Evolutionary conservation across 2,888 invertebrate species (phyloP), one percentile per base, ranked within the genome.

Genomic region (Tyria jacobaeae): DNA sequence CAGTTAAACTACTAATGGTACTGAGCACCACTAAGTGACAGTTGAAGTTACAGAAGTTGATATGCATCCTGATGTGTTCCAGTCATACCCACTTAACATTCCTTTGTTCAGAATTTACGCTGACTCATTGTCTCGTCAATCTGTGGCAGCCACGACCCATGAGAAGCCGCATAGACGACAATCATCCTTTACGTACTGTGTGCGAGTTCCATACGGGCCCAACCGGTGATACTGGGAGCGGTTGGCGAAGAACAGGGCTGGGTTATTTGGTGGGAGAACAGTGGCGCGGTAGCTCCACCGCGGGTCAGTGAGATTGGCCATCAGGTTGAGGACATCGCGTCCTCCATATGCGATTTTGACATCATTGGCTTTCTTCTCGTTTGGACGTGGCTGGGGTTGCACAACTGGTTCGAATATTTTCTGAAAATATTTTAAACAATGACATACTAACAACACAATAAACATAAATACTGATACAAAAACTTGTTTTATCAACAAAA

Each of bases 141-240:
- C 93, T 78, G 87, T 92, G 85, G 92, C 93, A 67, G 91, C 92
- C 15, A 92, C 90, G 10, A 93, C 92, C 89, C 91, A 94, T 65
- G 91, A 80, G 84, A 94, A 95, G 81, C 92, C 94, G 73, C 95
- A 95, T 65, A 86, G 81, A 78, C 88, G 89, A 86, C 95, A 95
- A 78, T 87, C 85, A 72, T 94, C 94, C 80, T 89, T 93, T 86
- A 94, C 94, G 78, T 95, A 95, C 87, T 95, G 95, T 84, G 94
- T 94, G 80, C 89, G 91, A 66, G 94, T 91, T 75, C 94, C 94
- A 64, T 93, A 92, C 12, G 94, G 94, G 9, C 95, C 94, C 78
- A 95, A 87, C 56, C 95, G 94, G 84, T 95, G 95, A 78, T 95
- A 95, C 85, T 95, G 94, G 51, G 95, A 95, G 78, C 95, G 94